Evolutionary conservation across 1,140 invertebrate genomes (phyloP), one percentile per base, ranked within the genome.

Genomic region (Paraescarpia echinospica): DNA sequence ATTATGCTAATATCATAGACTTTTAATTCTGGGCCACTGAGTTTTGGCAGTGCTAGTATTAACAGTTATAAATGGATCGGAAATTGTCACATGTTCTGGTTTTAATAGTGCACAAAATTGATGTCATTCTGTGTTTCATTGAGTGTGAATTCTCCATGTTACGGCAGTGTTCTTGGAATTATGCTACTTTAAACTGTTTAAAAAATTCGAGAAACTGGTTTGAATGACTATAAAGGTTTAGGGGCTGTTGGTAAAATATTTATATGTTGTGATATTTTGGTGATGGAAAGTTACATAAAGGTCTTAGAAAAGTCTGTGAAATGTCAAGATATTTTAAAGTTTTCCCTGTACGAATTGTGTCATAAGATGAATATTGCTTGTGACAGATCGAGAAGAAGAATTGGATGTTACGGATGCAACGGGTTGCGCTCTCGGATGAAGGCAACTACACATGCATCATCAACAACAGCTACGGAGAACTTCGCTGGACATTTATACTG

Each of bases 381-480:
- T 4, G 2, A 77, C 90, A 90, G 90, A 34, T 34, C 6, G 35
- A 90, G 90, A 90, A 34, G 90, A 90, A 90, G 90, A 90, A 90
- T 22, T 90, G 90, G 90, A 34, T 41, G 34, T 41, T 90, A 31
- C 34, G 34, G 33, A 41, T 90, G 90, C 35, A 34, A 12, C 34
- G 35, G 1, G 34, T 90, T 41, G 90, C 35, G 2, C 90, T 34
- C 18, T 34, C 34, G 18, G 90, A 90, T 31, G 18, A 90, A 22
- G 90, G 90, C 4, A 90, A 90, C n/a, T 90, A 90, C 90, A 90
- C 90, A 4, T 90, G 90, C 90, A 90, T 90, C 35, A 90, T 90
- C 90, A 90, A 90, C n/a, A 90, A 90, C 90, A 90, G 34, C n/a
- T 41, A 34, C 18, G 90, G 90, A 0, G 35, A 34, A 41, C 90